Conservation (phyloP, 2,888 invertebrate species). For the Cetonia aurata region DNA sequence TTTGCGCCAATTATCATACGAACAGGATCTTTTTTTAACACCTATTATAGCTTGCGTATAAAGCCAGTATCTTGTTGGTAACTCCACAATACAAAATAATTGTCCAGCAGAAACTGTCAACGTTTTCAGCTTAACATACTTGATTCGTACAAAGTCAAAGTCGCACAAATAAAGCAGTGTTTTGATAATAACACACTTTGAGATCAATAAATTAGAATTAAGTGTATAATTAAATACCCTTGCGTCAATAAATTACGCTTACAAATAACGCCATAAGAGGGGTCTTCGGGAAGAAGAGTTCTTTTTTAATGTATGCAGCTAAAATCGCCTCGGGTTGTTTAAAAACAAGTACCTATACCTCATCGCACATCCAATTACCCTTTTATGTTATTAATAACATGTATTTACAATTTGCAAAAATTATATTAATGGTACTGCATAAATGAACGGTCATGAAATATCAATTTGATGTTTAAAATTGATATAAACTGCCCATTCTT, state of each 20-base stretch:
- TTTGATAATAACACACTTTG: constrained; percentile 62
- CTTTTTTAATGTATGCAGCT: constrained; percentile 62
- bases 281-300: constrained; percentile 4
- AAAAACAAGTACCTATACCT: constrained; percentile 49
- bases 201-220: constrained; percentile 65
- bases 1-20: constrained; percentile 5
- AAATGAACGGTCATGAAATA: neutral
- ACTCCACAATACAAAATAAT: too few species aligned
- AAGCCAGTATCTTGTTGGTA: too few species aligned
- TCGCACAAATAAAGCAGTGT: constrained; percentile 47
- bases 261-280: constrained; percentile 53
- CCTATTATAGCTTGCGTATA: neutral
- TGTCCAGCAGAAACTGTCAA: too few species aligned
- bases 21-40: constrained; percentile 25
- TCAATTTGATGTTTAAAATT: too few species aligned
- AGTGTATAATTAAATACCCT: constrained; percentile 64
- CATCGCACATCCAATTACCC: constrained; percentile 45
- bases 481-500: constrained; percentile 1
- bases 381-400: constrained; percentile 46
- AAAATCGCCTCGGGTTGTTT: constrained; percentile 51
- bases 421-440: constrained; percentile 35
- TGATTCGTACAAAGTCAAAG: too few species aligned
- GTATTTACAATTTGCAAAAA: constrained; percentile 44
- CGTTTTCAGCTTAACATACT: too few species aligned
- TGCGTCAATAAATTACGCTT: constrained; percentile 64